Evolutionary conservation across 2,797 vertebrate genomes (phyloP).

Genomic region (Spinibarbus caldwelli): DNA sequence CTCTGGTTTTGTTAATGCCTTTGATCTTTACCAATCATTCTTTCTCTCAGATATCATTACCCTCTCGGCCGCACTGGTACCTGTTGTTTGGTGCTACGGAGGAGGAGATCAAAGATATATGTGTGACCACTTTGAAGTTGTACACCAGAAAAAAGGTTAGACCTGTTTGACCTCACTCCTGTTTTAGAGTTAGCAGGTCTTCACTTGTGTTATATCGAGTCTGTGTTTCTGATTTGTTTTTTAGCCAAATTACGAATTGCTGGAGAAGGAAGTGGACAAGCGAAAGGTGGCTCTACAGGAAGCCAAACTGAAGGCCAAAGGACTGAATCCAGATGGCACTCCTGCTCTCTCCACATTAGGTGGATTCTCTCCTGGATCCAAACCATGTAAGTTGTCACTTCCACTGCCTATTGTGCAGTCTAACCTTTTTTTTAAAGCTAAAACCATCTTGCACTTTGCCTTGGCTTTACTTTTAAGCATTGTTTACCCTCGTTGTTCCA

Average conservation of each 20-base stretch:
- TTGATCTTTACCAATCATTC: not conserved
- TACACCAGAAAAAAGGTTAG: conserved; percentile 95
- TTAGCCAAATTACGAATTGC: conserved; percentile 94
- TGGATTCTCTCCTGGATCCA: conserved; percentile 97
- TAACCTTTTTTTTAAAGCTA: not conserved
- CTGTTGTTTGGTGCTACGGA: conserved; percentile 92
- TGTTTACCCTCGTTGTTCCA: not conserved
- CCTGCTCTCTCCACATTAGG: conserved; percentile 92
- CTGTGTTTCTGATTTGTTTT: not conserved
- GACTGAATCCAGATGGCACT: conserved; percentile 95
- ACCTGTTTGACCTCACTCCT: not conserved
- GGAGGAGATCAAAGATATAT: conserved; percentile 97
- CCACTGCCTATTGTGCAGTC: not conserved
- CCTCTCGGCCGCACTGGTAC: conserved; percentile 94
- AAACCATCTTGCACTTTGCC: not conserved
- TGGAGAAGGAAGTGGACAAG: conserved; percentile 98
- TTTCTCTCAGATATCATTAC: conserved; percentile 86
- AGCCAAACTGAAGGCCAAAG: conserved; percentile 97
- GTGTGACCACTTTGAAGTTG: conserved; percentile 92
- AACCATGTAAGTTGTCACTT: conserved; percentile 83
- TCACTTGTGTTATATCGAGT: not conserved
- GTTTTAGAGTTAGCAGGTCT: not conserved
- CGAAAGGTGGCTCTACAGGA: conserved; percentile 94
- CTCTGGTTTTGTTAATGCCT: not conserved
- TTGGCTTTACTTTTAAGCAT: too few species aligned